Conservation (phyloP, 2,888 invertebrate genomes). For the Eudemis profundana region DNA sequence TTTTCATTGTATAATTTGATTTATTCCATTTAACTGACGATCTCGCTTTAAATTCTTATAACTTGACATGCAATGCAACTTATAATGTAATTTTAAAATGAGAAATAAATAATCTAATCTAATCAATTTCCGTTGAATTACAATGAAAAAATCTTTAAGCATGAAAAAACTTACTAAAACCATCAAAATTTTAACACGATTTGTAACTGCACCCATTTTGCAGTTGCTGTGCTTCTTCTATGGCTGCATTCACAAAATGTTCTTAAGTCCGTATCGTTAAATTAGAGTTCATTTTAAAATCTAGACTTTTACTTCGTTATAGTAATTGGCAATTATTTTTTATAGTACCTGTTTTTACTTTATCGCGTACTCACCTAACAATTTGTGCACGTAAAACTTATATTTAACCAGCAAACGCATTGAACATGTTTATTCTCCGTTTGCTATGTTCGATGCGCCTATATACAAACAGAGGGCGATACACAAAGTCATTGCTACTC, state of each 20-base stretch:
- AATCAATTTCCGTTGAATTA: too few relatives aligned
- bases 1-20: too few relatives aligned
- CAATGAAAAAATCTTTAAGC: too few relatives aligned
- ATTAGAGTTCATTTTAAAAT: too few relatives aligned
- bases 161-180: slow-evolving; percentile 29
- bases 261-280: background rate
- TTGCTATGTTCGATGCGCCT: slow-evolving; percentile 75
- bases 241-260: slow-evolving; percentile 20
- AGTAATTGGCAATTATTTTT: slow-evolving; percentile 36
- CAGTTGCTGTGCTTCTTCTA: slow-evolving; percentile 8
- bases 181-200: slow-evolving; percentile 14
- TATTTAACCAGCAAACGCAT: slow-evolving; percentile 73
- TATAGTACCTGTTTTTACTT: slow-evolving; percentile 7
- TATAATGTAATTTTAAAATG: too few relatives aligned
- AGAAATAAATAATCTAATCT: too few relatives aligned
- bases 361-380: slow-evolving; percentile 32
- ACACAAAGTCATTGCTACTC: slow-evolving; percentile 64
- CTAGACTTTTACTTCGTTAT: slow-evolving; percentile 9
- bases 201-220: slow-evolving; percentile 29
- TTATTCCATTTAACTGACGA: too few relatives aligned
- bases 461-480: slow-evolving; percentile 73
- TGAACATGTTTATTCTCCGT: slow-evolving; percentile 74
- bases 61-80: too few relatives aligned
- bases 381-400: background rate
- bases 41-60: too few relatives aligned